Evolutionary conservation across 2,797 vertebrate species (phyloP).

Genomic region (Botia almorhae): DNA sequence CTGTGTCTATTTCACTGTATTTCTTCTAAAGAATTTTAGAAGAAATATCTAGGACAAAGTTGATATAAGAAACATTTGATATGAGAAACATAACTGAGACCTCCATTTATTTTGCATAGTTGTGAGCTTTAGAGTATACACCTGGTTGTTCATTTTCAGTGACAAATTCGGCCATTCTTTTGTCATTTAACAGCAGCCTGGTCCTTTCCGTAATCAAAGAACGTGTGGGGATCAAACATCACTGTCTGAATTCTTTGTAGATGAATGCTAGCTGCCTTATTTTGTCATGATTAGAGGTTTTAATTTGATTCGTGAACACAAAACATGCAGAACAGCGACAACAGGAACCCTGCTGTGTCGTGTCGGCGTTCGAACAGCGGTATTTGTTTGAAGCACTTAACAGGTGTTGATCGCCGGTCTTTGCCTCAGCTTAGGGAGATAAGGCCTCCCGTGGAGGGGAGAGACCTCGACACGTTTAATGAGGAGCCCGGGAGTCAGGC

Average conservation of each 20-base stretch:
- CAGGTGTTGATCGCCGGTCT: constrained; percentile 68
- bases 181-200: constrained; percentile 67
- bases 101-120: background rate
- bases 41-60: background rate
- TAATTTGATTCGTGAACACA: constrained; percentile 50
- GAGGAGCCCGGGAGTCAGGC: constrained; percentile 82
- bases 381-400: constrained; percentile 64
- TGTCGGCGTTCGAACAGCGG: constrained; percentile 45
- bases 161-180: constrained; percentile 68
- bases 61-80: background rate
- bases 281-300: constrained; percentile 53
- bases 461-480: constrained; percentile 85
- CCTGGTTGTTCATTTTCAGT: constrained; percentile 70
- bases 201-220: background rate
- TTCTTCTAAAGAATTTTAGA: background rate
- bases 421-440: constrained; percentile 67
- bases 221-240: constrained; percentile 14
- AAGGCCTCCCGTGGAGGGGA: constrained; percentile 76
- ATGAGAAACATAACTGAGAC: background rate
- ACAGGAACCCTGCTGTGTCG: constrained; percentile 48
- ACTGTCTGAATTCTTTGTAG: background rate
- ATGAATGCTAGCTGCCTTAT: constrained; percentile 28
- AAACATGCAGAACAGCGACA: constrained; percentile 34
- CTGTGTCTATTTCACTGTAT: background rate
- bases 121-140: constrained; percentile 57